phyloP scores from a whole-genome alignment of 2,797 vertebrate genomes.

The Chloroceryle amazona region DNA sequence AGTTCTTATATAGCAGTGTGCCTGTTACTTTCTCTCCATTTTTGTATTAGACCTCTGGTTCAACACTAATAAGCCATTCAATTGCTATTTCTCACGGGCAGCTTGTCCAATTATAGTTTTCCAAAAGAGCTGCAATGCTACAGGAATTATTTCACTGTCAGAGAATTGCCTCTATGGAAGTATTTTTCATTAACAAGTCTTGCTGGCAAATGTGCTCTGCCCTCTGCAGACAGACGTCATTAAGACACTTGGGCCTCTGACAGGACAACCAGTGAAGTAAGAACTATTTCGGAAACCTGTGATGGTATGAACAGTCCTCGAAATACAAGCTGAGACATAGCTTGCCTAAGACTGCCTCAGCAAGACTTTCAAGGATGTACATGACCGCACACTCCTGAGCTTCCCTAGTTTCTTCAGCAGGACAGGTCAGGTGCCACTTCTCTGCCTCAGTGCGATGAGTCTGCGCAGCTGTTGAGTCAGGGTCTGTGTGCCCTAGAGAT shows the following conservation, averaged over 20 bases:
- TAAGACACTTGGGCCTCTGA: background rate
- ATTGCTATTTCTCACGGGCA: background rate
- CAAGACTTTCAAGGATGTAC: background rate
- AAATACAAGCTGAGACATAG: background rate
- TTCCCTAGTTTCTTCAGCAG: background rate
- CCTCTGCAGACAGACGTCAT: background rate
- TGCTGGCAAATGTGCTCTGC: background rate
- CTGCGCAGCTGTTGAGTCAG: background rate
- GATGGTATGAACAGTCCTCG: background rate
- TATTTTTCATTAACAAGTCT: background rate
- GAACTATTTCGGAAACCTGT: background rate
- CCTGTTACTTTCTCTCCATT: background rate
- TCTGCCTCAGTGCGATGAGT: background rate
- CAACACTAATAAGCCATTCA: background rate
- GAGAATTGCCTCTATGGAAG: background rate
- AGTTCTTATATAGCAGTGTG: background rate
- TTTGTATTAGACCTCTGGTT: background rate
- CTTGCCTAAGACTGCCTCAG: background rate
- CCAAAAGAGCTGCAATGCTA: background rate
- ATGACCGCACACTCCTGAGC: background rate
- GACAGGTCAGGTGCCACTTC: background rate
- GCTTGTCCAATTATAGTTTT: background rate
- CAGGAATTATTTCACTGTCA: background rate
- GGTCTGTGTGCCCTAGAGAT: background rate
- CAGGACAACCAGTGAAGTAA: background rate